Base-by-base conservation (phyloP, 1,140 invertebrate genomes). In the Helicoverpa zea region DNA sequence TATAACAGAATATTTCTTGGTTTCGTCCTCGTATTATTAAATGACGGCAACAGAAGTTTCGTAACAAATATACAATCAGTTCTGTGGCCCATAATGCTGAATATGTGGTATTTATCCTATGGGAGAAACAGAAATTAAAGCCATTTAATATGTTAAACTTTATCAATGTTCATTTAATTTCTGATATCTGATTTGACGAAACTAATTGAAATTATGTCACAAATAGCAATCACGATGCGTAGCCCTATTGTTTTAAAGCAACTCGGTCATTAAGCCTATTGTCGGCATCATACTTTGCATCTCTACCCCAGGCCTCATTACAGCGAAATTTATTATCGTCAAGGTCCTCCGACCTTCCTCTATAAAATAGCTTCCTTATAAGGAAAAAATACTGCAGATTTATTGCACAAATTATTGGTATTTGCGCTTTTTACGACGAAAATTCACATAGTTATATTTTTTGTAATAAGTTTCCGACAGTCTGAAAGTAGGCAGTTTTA, bases 321-420 rank as follows among this genome's bases (percentile, higher is more conserved):
- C 79, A 78, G 47, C 10, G 47, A 86, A 82, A 86, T 86, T 89
- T 85, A 87, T 89, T 83, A 83, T 66, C 81, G 74, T 75, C 79
- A 64, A 79, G 30, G 72, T 82, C 63, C 51, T 51, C 30, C 47
- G 52, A 72, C 16, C 78, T 80, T 76, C 52, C 64, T 79, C 58
- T 59, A 79, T 77, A 66, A 80, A 54, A 76, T 61, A 66, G 58
- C 47, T 75, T 74, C 54, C 72, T 83, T 84, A 85, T 82, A 86
- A 81, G 82, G 77, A 85, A 86, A 87, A 87, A 83, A 63, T 70
- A 82, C 59, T 83, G 66, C 9, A 85, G 82, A 86, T 86, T 88
- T 88, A 86, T 88, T 83, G 73, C 29, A 63, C 7, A 81, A 84
- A 86, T 85, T 84, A 86, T 85, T 77, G 58, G 75, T 77, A 63